Conservation (phyloP, 2,888 invertebrate species). For the Hemistola chrysoprasaria region DNA sequence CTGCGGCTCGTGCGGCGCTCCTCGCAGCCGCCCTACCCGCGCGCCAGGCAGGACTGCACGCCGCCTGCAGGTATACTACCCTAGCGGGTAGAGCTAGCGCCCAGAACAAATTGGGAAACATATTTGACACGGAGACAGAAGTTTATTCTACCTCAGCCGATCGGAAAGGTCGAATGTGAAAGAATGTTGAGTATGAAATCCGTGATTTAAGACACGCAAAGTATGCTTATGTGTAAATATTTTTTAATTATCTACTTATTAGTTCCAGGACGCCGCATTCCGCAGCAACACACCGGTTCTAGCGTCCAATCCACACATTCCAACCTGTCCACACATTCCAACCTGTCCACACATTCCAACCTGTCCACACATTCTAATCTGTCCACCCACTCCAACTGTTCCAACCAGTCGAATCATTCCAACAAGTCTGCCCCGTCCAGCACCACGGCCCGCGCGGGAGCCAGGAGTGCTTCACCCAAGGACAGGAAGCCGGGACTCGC, state of each 20-base stretch:
- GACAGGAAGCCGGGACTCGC: slow-evolving; percentile 82
- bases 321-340: slow-evolving; percentile 36
- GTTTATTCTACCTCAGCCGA: too few relatives aligned
- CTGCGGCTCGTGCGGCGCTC: slow-evolving; percentile 84
- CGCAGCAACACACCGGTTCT: slow-evolving; percentile 74
- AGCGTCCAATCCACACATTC: slow-evolving; percentile 57
- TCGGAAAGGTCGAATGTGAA: too few relatives aligned
- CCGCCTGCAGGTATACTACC: slow-evolving; percentile 25
- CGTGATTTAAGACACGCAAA: too few relatives aligned
- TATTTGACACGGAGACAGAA: too few relatives aligned
- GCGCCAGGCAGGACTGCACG: slow-evolving; percentile 74
- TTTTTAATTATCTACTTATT: too few relatives aligned
- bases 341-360: slow-evolving; percentile 30
- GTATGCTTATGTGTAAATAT: too few relatives aligned
- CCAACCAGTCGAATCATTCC: slow-evolving; percentile 30
- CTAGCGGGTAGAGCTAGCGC: too few relatives aligned
- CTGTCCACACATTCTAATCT: slow-evolving; percentile 31
- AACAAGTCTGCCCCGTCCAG: slow-evolving; percentile 28
- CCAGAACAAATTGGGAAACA: too few relatives aligned
- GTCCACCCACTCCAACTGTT: slow-evolving; percentile 31
- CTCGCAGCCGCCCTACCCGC: slow-evolving; percentile 92
- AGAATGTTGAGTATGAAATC: too few relatives aligned
- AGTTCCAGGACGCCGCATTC: slow-evolving; percentile 52
- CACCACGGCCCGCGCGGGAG: slow-evolving; percentile 33
- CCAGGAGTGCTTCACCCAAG: slow-evolving; percentile 58